phyloP scores from a whole-genome alignment of 2,113 vertebrate genomes.

The Oriolus oriolus region DNA sequence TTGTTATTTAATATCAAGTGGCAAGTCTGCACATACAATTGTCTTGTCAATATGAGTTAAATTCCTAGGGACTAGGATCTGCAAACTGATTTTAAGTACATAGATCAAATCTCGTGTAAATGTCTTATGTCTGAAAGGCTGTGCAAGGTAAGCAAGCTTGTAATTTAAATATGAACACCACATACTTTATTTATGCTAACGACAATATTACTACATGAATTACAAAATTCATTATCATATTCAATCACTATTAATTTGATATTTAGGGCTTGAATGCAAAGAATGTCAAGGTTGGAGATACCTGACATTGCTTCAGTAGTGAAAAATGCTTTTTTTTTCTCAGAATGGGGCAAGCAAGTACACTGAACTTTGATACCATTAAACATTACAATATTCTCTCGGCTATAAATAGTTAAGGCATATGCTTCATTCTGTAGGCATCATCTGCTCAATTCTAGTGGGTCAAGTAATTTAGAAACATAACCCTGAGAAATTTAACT shows the following conservation, averaged over 20 bases:
- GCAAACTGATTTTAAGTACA: neutral
- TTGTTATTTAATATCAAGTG: neutral
- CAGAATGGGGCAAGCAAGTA: neutral
- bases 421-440: neutral
- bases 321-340: neutral
- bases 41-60: neutral
- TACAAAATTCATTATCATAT: neutral
- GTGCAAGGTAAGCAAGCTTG: neutral
- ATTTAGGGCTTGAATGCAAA: neutral
- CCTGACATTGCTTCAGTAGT: neutral
- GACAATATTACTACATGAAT: neutral
- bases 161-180: neutral
- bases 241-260: neutral
- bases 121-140: neutral
- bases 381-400: neutral
- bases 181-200: neutral
- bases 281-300: neutral
- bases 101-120: neutral
- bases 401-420: neutral
- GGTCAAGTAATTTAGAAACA: slow-evolving; percentile 33
- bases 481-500: slow-evolving; percentile 4
- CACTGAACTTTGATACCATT: neutral
- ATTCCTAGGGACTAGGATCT: neutral
- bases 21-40: neutral
- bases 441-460: neutral